Base-by-base conservation (phyloP, 2,888 invertebrate species). In the Drosophila meridionalis region DNA sequence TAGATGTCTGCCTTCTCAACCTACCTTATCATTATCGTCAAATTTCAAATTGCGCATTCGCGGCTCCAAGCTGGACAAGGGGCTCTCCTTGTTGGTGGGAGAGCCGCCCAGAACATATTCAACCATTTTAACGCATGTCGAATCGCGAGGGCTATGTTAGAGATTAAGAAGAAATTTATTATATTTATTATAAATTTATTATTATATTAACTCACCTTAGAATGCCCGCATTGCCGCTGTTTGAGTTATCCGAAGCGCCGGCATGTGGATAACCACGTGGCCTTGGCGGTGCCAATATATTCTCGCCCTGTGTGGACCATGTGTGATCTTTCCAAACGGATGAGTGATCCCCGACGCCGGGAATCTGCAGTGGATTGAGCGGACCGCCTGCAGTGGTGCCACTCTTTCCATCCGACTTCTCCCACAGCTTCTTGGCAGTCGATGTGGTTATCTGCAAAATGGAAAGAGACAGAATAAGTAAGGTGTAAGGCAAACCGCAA, bases 81-180 rank as follows among this genome's bases (percentile, higher is more conserved):
- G 94, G 72, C 93, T 93, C 87, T 96, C 96, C 92, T 96, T 96
- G 87, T 95, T 95, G 82, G 98, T 98, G 30, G 98, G 98, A 76
- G 97, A 98, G 78, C 97, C 97, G 80, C 98, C 97, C 89, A 99
- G 95, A 70, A 99, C 99, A 93, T 99, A 99, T 94, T 99, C 99
- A 63, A 99, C 99, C 98, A 99, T 99, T 95, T 99, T 99, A 84
- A 98, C 98, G 82, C 96, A 95, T 73, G 97, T 97, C 83, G 98
- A 97, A 93, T 98, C 97, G 77, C 97, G 95, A 53, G 98, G 97
- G 55, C 97, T 97, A 83, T 95, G 4, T 12, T 94, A 89, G 6
- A 14, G n/a, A 12, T 20, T 12, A 64, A n/a, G 62, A 26, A 12
- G 11, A n/a, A 9, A 30, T 14, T 7, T 0, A 28, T 28, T 28